These are phyloP conservation scores for Brevimyrus niger DNA, from an alignment of 2,113 vertebrate genomes.

Conservation along the genomic window DNA sequence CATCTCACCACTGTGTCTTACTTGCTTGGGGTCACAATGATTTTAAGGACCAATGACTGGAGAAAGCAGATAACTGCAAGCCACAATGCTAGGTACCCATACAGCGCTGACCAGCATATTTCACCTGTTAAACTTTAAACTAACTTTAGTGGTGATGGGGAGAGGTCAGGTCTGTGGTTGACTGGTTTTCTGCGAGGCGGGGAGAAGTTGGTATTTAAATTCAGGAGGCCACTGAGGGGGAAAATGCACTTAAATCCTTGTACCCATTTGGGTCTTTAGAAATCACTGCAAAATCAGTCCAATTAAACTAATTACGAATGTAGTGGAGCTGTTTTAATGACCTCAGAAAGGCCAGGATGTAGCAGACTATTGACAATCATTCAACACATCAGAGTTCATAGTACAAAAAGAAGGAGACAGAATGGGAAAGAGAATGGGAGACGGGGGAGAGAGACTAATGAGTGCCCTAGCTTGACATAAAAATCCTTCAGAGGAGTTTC, in stretches of 20 bases:
- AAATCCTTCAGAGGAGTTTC: background rate
- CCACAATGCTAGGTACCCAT: background rate
- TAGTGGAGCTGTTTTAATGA: background rate
- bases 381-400: background rate
- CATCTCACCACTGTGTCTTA: background rate
- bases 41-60: background rate
- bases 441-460: background rate
- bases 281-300: background rate
- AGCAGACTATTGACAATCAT: background rate
- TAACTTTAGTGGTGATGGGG: background rate
- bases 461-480: background rate
- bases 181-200: background rate
- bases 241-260: background rate
- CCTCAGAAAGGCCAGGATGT: background rate
- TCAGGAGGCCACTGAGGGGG: background rate
- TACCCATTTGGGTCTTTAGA: background rate
- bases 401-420: background rate
- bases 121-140: constrained; percentile 1
- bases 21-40: background rate
- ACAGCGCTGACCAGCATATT: background rate
- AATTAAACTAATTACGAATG: constrained; percentile 5
- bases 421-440: background rate
- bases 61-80: background rate
- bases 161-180: background rate
- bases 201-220: background rate